Evolutionary conservation across 2,113 vertebrate genomes (phyloP), one percentile per base, ranked within the genome.

Genomic region (Desmodus rotundus): DNA sequence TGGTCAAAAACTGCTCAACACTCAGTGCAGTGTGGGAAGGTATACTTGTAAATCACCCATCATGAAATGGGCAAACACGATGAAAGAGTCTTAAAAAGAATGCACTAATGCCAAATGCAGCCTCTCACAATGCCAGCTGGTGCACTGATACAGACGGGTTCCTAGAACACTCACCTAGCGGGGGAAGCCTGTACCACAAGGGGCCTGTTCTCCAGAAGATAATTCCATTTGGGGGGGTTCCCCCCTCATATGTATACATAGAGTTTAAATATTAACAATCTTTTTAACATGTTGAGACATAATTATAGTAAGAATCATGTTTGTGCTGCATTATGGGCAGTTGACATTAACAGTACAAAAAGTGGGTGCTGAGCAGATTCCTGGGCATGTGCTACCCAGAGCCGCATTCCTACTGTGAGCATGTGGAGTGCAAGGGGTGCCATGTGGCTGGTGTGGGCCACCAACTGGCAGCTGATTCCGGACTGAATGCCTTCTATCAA

Each of bases 391-490:
- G 22, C 24, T 78, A 19, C 45, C 78, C 13, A 19, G 31, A 77
- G 26, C 45, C 58, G 99, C 99, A 81, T 98, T 10, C 99, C 99
- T 50, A 98, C 98, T 0, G 2, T 98, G 0, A 1, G 98, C 7
- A 94, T 98, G 0, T 99, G 99, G 99, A 98, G 98, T 24, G 76
- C 97, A 1, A 97, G 97, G 6, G 98, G 97, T 31, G 98, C 98
- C 0, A 93, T 98, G 24, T 98, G 98, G 33, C 15, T 99, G 31
- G 97, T 99, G 36, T 99, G 99, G 98, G 74, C 98, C 85, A 99
- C 99, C 78, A 99, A 99, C 95, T 99, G 99, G 99, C 97, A 98
- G 68, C 28, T 99, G 94, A 26, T 99, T 97, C 97, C 99, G 78
- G 98, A 99, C 77, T 99, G 98, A 11, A 98, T 99, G 43, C 99